Conservation (phyloP, 2,797 vertebrate genomes). For the Tragopan temminckii region DNA sequence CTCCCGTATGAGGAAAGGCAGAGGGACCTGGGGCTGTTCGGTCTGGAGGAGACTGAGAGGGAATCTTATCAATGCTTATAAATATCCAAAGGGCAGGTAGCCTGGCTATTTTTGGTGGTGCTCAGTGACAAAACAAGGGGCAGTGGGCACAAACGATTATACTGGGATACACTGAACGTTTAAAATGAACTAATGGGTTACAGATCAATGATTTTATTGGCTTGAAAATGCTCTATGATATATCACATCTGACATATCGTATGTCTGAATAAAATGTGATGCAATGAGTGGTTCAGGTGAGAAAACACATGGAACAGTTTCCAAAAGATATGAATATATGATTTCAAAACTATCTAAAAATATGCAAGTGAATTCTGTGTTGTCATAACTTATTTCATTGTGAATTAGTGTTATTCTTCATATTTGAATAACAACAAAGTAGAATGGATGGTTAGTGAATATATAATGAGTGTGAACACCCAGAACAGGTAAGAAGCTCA, state of each 20-base stretch:
- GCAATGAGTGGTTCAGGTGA: not conserved
- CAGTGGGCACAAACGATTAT: not conserved
- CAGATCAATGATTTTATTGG: not conserved
- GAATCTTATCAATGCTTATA: not conserved
- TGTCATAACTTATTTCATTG: not conserved
- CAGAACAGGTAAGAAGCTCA: not conserved
- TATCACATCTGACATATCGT: no score
- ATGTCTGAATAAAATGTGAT: not conserved
- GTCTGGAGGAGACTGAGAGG: not conserved
- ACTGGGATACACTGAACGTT: not conserved
- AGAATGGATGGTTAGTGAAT: not conserved
- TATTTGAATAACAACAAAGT: not conserved
- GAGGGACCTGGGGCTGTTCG: not conserved
- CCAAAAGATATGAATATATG: not conserved
- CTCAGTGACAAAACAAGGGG: not conserved
- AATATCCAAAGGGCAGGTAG: not conserved
- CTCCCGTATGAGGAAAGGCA: not conserved
- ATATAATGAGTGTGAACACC: not conserved
- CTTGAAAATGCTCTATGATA: not conserved
- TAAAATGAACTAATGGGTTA: not conserved
- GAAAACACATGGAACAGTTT: not conserved
- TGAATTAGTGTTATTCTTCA: not conserved
- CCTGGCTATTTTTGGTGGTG: not conserved
- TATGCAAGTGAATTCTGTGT: not conserved
- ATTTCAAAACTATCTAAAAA: constrained; percentile 12